Conservation (phyloP, 2,888 invertebrate genomes). For the Coenonympha arcania region DNA sequence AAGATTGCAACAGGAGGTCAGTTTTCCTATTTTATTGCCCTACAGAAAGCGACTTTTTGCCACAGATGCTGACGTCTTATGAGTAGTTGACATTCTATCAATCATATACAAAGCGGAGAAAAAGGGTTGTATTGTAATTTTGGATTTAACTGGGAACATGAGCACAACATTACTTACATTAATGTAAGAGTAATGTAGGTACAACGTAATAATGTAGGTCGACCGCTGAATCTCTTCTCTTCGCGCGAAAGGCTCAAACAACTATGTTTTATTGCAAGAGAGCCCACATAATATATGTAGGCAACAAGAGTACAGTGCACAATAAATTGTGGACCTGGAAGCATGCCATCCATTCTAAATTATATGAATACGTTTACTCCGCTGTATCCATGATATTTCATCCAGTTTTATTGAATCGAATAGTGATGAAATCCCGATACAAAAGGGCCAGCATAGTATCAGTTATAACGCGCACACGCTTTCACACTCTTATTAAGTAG, state of each 20-base stretch:
- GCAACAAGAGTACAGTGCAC: constrained; percentile 17
- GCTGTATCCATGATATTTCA: no score
- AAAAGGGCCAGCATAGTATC: no score
- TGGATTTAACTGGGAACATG: background rate
- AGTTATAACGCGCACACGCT: no score
- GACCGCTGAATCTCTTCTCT: background rate
- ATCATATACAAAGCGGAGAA: no score
- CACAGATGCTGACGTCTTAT: no score
- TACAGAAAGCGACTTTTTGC: no score
- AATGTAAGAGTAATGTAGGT: background rate
- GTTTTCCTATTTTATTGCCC: no score
- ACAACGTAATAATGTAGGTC: background rate
- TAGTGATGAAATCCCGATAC: constrained; percentile 9
- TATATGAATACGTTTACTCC: constrained; percentile 18
- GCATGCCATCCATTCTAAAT: constrained; percentile 22
- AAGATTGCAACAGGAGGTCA: no score
- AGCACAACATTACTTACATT: no score
- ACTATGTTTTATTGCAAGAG: constrained; percentile 11
- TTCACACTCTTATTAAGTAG: no score
- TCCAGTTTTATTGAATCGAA: constrained; percentile 20
- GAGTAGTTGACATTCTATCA: no score
- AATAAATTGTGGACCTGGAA: constrained; percentile 21
- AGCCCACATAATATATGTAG: constrained; percentile 15
- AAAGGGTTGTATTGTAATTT: background rate
- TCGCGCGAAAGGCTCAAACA: constrained; percentile 8